Evolutionary conservation across 30 jellyfish, hydroid and myxozoan species (phyloP), one percentile per base, ranked within the genome.

Genomic region (Clytia hemisphaerica): DNA sequence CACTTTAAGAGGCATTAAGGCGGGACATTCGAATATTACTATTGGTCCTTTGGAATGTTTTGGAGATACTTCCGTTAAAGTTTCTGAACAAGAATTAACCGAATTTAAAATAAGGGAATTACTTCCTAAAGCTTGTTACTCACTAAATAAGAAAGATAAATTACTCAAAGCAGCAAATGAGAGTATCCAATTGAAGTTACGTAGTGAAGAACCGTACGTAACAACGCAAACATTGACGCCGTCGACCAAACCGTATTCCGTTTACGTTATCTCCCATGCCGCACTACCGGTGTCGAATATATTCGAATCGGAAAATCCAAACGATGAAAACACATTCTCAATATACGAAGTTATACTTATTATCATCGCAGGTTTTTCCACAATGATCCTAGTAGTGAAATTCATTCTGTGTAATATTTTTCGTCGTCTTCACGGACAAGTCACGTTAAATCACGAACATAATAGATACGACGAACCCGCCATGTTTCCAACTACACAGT

Each of bases 1-100:
- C 58, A 82, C 79, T 34, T 79, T 87, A 60, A 73, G 83, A 3
- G 73, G 77, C 29, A 80, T 87, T n/a, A 76, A 49, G 22, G 78
- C 75, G 2, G 94, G 91, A 21, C 33, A 37, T 28, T 94, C 73
- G 1, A 71, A 53, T 63, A 55, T 87, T 30, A 67, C 82, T 9
- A 77, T 87, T 0, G 96, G 96, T 16, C 94, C 96, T 1, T 64
- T 87, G 36, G 96, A 87, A 61, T 87, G 96, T 37, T 79, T 62
- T 68, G 96, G 96, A 30, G n/a, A n/a, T n/a, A n/a, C n/a, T n/a
- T n/a, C n/a, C n/a, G 31, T 75, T 9, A 66, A 32, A 7, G 81
- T 77, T 6, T 33, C n/a, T 22, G 67, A 47, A 34, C 42, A 77
- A 37, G 83, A 6, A 42, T 16, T 14, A 59, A 61, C 22, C 25